Conservation (phyloP, 2,888 invertebrate species). For the Andrena flavipes region DNA sequence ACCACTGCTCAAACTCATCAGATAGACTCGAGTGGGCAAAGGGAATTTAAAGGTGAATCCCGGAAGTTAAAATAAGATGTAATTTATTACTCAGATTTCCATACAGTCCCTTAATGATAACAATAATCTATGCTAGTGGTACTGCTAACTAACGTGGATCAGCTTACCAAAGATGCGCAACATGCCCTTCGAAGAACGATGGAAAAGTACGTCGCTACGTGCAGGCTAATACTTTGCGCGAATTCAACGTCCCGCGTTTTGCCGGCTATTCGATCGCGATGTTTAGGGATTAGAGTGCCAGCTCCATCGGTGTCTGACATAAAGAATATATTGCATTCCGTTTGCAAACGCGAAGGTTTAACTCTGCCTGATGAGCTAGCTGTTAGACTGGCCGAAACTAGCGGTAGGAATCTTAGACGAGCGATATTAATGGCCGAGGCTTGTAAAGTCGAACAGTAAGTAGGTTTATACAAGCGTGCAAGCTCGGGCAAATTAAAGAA, state of each 20-base stretch:
- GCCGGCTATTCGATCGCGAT: constrained; percentile 98
- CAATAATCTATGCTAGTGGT: constrained; percentile 89
- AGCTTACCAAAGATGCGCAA: constrained; percentile 98
- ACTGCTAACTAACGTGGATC: constrained; percentile 97
- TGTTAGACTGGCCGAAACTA: constrained; percentile 90
- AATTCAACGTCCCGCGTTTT: constrained; percentile 98
- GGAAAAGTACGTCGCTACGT: constrained; percentile 99
- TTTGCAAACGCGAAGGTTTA: constrained; percentile 93
- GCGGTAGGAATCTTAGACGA: constrained; percentile 95
- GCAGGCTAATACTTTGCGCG: constrained; percentile 96
- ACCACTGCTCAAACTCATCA: constrained; percentile 98
- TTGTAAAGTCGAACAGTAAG: constrained; percentile 93
- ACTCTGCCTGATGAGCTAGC: constrained; percentile 92
- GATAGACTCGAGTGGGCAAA: constrained; percentile 93
- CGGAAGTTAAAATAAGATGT: neutral
- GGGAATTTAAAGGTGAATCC: constrained; percentile 93
- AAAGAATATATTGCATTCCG: constrained; percentile 86
- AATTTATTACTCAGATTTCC: constrained; percentile 5
- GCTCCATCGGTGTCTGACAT: constrained; percentile 94
- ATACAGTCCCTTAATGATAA: constrained; percentile 5
- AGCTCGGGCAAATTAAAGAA: neutral
- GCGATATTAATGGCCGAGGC: constrained; percentile 97
- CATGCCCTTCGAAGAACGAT: constrained; percentile 99
- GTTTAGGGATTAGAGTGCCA: constrained; percentile 95
- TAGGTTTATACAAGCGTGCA: constrained; percentile 33